Percentiles rank a stretch among this genome's conserved stretches.
Evolutionary conservation across 2,797 vertebrate species (phyloP).

Genomic region (Premnoplex brunnescens): DNA sequence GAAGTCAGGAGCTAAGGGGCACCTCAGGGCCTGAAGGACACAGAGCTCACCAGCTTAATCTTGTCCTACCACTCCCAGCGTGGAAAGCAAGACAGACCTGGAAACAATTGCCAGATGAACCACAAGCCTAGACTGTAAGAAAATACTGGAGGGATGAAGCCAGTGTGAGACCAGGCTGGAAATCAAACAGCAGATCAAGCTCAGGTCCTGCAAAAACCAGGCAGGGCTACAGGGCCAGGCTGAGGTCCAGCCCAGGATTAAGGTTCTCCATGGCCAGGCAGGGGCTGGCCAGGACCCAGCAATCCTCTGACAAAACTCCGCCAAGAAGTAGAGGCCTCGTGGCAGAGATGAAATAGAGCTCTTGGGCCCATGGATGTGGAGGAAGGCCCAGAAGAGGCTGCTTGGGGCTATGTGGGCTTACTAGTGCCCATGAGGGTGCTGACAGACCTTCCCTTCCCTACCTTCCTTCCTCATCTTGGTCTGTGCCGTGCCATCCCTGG

Average conservation of each 20-base stretch:
- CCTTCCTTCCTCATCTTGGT: background rate
- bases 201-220: too few relatives aligned
- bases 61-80: background rate
- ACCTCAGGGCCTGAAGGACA: background rate
- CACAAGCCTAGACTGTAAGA: accelerated
- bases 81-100: background rate
- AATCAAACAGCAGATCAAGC: background rate
- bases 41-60: too few relatives aligned
- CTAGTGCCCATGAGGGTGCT: background rate
- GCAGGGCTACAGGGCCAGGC: background rate
- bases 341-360: background rate
- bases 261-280: accelerated
- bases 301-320: accelerated
- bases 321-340: accelerated
- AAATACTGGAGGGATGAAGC: accelerated
- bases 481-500: background rate
- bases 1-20: background rate
- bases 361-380: accelerated
- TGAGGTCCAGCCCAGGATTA: accelerated
- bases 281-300: accelerated
- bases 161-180: background rate
- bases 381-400: accelerated
- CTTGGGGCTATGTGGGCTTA: background rate
- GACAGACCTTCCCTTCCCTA: background rate
- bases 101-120: background rate